These are phyloP conservation scores for Novumbra hubbsi DNA, from an alignment of 2,797 vertebrate species.

Conservation along the genomic window DNA sequence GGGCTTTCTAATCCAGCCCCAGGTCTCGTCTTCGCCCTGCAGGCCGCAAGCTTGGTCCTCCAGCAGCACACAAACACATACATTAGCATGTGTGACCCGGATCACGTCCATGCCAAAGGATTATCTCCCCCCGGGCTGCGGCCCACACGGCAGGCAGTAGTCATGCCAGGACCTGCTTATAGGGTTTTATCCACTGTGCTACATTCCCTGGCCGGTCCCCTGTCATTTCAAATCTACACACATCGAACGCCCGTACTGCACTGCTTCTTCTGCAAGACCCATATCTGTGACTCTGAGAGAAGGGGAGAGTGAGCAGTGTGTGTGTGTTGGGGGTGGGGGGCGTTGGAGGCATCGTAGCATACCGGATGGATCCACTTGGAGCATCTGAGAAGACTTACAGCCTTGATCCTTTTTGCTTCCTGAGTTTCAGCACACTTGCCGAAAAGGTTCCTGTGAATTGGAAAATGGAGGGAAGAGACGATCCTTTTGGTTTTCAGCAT, in stretches of 20 bases:
- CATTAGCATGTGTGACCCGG: slow-evolving; percentile 55
- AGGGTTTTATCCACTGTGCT: slow-evolving; percentile 65
- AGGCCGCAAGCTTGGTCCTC: slow-evolving; percentile 47
- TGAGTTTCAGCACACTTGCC: no score
- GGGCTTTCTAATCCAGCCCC: slow-evolving; percentile 43
- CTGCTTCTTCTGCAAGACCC: slow-evolving; percentile 21
- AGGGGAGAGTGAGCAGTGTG: slow-evolving; percentile 10
- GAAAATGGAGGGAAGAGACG: no score
- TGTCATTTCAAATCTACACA: slow-evolving; percentile 52
- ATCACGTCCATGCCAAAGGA: slow-evolving; percentile 52
- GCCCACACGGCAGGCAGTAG: slow-evolving; percentile 56
- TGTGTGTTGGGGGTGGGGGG: slow-evolving; percentile 4
- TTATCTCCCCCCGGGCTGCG: slow-evolving; percentile 58
- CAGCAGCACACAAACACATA: slow-evolving; percentile 37
- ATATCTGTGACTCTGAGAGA: slow-evolving; percentile 30
- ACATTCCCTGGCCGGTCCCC: slow-evolving; percentile 48
- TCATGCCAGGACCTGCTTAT: slow-evolving; percentile 67
- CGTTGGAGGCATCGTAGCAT: not conserved
- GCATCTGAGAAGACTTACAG: no score
- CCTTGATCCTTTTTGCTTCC: no score
- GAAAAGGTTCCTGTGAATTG: no score
- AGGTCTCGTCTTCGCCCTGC: slow-evolving; percentile 49
- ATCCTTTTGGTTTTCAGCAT: no score
- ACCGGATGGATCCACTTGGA: no score
- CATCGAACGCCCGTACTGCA: slow-evolving; percentile 30